A percentile compares a stretch with the other conserved stretches of the same genome.
These are phyloP conservation scores for Itoplectis maculator DNA, from an alignment of 2,888 invertebrate species.

Conservation along the genomic window DNA sequence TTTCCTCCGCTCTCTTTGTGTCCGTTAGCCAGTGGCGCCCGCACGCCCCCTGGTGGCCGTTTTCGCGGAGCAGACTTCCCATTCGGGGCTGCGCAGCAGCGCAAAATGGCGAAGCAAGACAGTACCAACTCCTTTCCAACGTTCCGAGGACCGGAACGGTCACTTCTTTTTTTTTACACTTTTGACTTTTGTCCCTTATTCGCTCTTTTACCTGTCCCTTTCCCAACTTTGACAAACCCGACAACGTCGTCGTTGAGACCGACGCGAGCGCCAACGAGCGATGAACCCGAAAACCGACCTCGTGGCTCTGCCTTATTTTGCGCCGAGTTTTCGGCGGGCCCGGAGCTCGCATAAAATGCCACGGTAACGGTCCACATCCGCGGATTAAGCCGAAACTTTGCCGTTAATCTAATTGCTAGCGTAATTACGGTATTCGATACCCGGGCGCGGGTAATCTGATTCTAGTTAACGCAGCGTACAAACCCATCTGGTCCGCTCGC, in stretches of 20 bases:
- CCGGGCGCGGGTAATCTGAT: slow-evolving; percentile 46
- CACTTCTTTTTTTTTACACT: not conserved
- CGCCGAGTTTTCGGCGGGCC: not conserved
- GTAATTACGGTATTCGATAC: slow-evolving; percentile 61
- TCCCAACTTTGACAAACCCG: not conserved
- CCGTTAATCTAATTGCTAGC: slow-evolving; percentile 78
- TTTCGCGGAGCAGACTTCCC: not conserved
- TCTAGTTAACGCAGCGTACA: slow-evolving; percentile 35
- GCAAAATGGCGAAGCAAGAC: slow-evolving; percentile 6
- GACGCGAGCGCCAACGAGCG: no score
- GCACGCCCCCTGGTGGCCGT: slow-evolving; percentile 3
- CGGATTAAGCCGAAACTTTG: slow-evolving; percentile 76
- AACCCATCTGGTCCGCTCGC: slow-evolving; percentile 49
- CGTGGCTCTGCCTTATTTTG: not conserved
- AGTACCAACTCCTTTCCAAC: not conserved
- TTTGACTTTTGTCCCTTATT: no score
- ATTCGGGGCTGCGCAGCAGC: not conserved
- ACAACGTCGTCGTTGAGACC: no score
- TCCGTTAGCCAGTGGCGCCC: slow-evolving; percentile 21
- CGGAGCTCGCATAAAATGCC: not conserved
- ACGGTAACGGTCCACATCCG: slow-evolving; percentile 64
- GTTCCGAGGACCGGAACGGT: not conserved
- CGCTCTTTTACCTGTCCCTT: no score
- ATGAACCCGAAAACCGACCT: not conserved
- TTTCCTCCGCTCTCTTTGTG: not conserved